Evolutionary conservation across 2,113 vertebrate species (phyloP), one percentile per base, ranked within the genome.

Genomic region (Oryzias melastigma): DNA sequence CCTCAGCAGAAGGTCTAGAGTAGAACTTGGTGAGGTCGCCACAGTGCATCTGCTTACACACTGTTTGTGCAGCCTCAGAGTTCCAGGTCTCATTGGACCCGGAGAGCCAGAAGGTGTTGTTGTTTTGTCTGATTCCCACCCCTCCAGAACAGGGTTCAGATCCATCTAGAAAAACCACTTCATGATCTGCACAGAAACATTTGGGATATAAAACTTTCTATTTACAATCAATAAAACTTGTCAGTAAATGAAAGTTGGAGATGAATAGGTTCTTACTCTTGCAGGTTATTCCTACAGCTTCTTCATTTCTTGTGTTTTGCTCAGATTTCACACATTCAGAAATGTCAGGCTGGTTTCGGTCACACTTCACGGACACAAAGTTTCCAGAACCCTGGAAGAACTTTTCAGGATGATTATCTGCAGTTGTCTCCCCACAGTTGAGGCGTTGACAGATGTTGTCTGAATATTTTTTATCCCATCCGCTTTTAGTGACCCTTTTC

Each of bases 21-120:
- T 0, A 4, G 6, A 6, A 2, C 1, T 0, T 3, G 0, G 0
- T 0, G 1, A 13, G 20, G 0, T 2, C 0, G 5, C 84, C 85
- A 49, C 90, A 92, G 2, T 64, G 52, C 72, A 54, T 71, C 67
- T 70, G 52, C 2, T 0, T 19, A 58, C 90, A 87, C 58, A 86
- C 76, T 0, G 14, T 4, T 8, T 61, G 0, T 18, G 88, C 86
- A 3, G 17, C n/a, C 0, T 12, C 0, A 0, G 8, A 0, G 14
- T 62, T 56, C 79, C 80, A 84, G 0, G 47, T 73, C 2, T n/a
- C 1, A 0, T 7, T 22, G 0, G 74, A 74, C 2, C 84, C 80
- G 0, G 80, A 75, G 1, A 88, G 78, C 75, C 44, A 54, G 48
- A 7, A 69, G 44, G 0, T 48, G 0, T 22, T 1, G 0, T 0